Evolutionary conservation across 2,888 invertebrate genomes (phyloP).

Genomic region (Agrochola litura): DNA sequence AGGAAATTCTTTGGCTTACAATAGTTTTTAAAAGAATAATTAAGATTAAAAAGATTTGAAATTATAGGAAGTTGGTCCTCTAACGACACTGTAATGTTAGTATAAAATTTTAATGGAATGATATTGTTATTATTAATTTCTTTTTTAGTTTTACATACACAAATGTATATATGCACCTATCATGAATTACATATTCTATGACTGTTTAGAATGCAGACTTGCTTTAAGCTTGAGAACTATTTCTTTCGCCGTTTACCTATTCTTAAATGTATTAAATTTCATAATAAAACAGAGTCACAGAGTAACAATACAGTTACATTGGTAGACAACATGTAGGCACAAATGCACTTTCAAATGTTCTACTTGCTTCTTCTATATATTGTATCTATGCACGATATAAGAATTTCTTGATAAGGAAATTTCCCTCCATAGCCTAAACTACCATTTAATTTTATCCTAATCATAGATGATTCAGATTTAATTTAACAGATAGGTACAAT

Average conservation of each 20-base stretch:
- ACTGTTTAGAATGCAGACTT: constrained; percentile 16
- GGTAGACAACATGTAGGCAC: constrained; percentile 50
- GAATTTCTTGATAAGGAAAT: constrained; percentile 25
- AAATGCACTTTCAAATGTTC: constrained; percentile 39
- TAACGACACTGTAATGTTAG: constrained; percentile 70
- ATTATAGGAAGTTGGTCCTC: constrained; percentile 79
- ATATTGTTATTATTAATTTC: constrained; percentile 52
- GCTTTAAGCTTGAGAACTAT: constrained; percentile 16
- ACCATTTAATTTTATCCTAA: constrained; percentile 20
- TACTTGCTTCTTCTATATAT: constrained; percentile 20
- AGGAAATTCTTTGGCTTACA: constrained; percentile 71
- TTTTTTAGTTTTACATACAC: constrained; percentile 30
- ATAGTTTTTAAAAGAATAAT: constrained; percentile 53
- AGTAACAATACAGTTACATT: constrained; percentile 18
- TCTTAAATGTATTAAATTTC: constrained; percentile 20
- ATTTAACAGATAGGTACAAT: constrained; percentile 45
- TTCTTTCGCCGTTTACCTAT: constrained; percentile 2
- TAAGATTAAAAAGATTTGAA: constrained; percentile 61
- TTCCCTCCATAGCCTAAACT: constrained; percentile 21
- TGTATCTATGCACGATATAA: constrained; percentile 17
- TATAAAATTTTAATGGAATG: constrained; percentile 75
- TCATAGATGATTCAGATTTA: constrained; percentile 32
- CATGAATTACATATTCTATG: constrained; percentile 32
- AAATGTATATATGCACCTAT: constrained; percentile 24
- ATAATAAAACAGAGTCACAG: constrained; percentile 30